Evolutionary conservation across 2,797 vertebrate genomes (phyloP).

Genomic region (Eulemur albifrons): DNA sequence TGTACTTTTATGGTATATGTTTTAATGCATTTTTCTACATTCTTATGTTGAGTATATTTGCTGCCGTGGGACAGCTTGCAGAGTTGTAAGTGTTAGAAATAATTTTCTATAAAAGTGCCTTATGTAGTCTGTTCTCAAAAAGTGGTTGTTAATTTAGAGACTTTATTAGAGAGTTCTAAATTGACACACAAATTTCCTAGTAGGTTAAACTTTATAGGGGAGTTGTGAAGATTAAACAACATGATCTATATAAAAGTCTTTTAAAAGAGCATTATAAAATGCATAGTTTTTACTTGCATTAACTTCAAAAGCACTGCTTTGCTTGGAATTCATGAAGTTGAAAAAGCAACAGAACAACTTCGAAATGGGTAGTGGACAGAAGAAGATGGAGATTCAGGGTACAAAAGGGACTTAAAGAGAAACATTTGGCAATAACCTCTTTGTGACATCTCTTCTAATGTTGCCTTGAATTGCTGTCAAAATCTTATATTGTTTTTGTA

Average conservation of each 20-base stretch:
- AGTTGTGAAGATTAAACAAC: constrained; percentile 26
- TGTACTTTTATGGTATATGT: constrained; percentile 44
- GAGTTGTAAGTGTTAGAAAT: constrained; percentile 50
- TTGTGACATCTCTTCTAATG: neutral
- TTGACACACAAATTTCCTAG: constrained; percentile 15
- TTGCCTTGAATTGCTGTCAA: neutral
- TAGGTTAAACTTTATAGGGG: constrained; percentile 25
- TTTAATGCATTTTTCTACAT: constrained; percentile 58
- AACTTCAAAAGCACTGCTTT: constrained; percentile 36
- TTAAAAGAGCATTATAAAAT: constrained; percentile 4
- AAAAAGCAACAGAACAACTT: neutral
- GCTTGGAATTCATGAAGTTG: neutral
- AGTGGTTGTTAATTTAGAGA: constrained; percentile 30
- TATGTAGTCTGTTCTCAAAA: neutral
- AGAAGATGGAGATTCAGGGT: neutral
- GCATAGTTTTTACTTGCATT: neutral
- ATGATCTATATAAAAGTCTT: neutral
- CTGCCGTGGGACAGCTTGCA: constrained; percentile 46
- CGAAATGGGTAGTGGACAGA: neutral
- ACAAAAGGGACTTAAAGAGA: neutral
- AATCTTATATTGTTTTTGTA: neutral
- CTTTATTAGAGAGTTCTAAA: constrained; percentile 46
- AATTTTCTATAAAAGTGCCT: constrained; percentile 51
- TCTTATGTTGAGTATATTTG: constrained; percentile 52
- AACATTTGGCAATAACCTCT: neutral